These are phyloP conservation scores for Gorsachius magnificus DNA, from an alignment of 2,797 vertebrate genomes.

Conservation along the genomic window DNA sequence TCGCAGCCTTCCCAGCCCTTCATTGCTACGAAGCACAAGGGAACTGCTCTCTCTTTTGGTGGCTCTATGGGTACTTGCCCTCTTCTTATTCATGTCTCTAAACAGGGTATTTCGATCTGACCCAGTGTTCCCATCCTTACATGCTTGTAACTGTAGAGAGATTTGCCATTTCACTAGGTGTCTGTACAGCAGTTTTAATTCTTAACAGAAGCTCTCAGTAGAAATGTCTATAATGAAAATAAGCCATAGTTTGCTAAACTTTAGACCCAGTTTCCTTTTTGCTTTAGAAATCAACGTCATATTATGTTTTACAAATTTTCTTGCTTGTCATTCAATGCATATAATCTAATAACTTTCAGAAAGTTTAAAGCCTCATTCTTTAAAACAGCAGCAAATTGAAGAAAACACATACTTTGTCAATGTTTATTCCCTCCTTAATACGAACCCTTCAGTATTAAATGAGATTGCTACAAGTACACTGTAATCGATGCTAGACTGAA, in stretches of 20 bases:
- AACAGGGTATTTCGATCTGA: not conserved
- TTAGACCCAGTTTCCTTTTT: not conserved
- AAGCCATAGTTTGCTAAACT: not conserved
- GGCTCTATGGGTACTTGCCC: not conserved
- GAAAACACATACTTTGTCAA: not conserved
- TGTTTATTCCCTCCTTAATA: not conserved
- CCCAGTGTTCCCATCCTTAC: not conserved
- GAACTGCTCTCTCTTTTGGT: not conserved
- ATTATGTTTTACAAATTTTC: not conserved
- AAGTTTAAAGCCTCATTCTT: not conserved
- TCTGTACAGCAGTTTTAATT: not conserved
- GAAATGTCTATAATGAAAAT: not conserved
- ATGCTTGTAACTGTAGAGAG: not conserved
- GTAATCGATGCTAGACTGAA: not conserved
- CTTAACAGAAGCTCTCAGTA: not conserved
- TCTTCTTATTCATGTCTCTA: not conserved
- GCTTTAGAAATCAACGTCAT: not conserved
- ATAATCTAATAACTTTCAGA: not conserved
- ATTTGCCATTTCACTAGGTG: not conserved
- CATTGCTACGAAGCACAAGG: not conserved
- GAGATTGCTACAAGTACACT: not conserved
- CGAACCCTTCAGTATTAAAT: not conserved
- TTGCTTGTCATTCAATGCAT: not conserved
- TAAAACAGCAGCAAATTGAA: slow-evolving; percentile 11
- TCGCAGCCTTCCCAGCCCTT: not conserved